Base-by-base conservation (phyloP, 2,113 vertebrate species). In the Elachura formosa region DNA sequence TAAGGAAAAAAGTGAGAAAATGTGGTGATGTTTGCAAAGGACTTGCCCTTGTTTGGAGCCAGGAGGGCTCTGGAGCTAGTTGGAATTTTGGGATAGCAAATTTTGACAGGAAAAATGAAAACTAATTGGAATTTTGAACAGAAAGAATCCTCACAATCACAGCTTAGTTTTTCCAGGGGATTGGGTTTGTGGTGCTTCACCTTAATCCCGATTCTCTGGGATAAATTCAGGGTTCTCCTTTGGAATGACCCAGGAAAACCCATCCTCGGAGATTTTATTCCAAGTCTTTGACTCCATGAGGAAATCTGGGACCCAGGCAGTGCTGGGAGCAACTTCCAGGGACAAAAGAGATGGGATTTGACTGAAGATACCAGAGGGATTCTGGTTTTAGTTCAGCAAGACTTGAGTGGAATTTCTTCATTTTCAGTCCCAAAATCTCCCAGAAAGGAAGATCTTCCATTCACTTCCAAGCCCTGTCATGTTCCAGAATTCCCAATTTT, bases 391-490 rank as follows among this genome's bases (percentile, higher is more conserved):
- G 26, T 6, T 20, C 12, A 45, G 49, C 16, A 24, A 55, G 16
- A 6, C 16, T 46, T 20, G 16, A 67, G 4, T 9, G 41, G 41
- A 67, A 48, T 67, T 33, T 10, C n/a, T 38, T 45, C 28, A 17
- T 48, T 56, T 46, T n/a, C 18, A 18, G 4, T 33, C n/a, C 62
- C 62, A 9, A 26, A 48, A 48, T 26, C 22, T 26, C 22, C 41
- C 41, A 26, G 23, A 22, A 11, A 48, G 11, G 51, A 56, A 38
- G 21, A 56, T 10, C 2, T 45, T 25, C 76, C 33, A 4, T 33
- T 16, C 26, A 8, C 17, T 38, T 55, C 62, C 41, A 10, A 46
- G 13, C 40, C 16, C 26, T 10, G 26, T 6, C 0, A 0, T 11
- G 17, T 8, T 38, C 41, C n/a, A 66, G 62, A 54, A 56, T 67